phyloP scores from a whole-genome alignment of 1,140 invertebrate species.

The Bombyx mandarina region DNA sequence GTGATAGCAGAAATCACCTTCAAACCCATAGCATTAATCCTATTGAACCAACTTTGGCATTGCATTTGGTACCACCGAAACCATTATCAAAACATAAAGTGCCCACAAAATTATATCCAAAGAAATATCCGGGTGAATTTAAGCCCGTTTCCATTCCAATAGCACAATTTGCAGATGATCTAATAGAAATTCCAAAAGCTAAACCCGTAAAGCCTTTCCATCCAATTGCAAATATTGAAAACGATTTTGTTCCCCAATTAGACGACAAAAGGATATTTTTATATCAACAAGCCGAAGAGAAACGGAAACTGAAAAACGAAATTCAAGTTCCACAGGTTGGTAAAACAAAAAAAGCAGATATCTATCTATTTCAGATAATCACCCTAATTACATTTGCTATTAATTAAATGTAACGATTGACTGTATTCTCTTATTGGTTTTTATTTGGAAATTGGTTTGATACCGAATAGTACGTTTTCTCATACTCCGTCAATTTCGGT shows the following conservation, averaged over 20 bases:
- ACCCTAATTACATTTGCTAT: neutral
- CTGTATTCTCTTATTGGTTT: too few species aligned
- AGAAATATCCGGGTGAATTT: slow-evolving; percentile 43
- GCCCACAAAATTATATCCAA: slow-evolving; percentile 52
- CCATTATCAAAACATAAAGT: slow-evolving; percentile 22
- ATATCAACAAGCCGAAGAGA: slow-evolving; percentile 37
- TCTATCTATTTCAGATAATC: neutral
- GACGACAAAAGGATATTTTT: slow-evolving; percentile 41
- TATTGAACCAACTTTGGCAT: slow-evolving; percentile 17
- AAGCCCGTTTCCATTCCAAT: slow-evolving; percentile 53
- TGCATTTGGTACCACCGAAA: slow-evolving; percentile 24
- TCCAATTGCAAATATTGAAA: slow-evolving; percentile 23
- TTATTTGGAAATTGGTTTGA: too few species aligned
- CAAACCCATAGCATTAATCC: slow-evolving; percentile 6
- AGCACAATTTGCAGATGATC: slow-evolving; percentile 31
- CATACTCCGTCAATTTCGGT: too few species aligned
- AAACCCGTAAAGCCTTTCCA: slow-evolving; percentile 38
- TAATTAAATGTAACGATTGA: too few species aligned
- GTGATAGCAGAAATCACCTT: neutral
- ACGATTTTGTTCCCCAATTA: slow-evolving; percentile 18
- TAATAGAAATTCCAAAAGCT: slow-evolving; percentile 30
- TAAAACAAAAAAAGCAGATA: neutral
- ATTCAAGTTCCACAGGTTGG: slow-evolving; percentile 23
- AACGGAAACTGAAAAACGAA: slow-evolving; percentile 42
- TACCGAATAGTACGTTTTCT: too few species aligned